A percentile compares a stretch with the other conserved stretches of the same genome.
Conservation (phyloP, 2,113 vertebrate species). For the Tupaia tana region DNA sequence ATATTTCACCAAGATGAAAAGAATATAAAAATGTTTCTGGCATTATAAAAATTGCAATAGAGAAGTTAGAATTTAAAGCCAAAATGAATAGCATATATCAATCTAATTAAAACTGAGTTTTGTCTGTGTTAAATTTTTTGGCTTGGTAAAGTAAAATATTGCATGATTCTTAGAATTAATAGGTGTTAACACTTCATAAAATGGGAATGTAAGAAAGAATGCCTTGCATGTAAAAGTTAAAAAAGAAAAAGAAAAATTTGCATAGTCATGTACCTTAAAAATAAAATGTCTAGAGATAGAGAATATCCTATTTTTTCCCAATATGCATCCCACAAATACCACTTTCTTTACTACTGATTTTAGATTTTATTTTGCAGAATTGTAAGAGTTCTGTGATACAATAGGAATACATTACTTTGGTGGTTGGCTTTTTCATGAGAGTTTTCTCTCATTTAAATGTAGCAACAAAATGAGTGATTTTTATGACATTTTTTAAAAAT, state of each 20-base stretch:
- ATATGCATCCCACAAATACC: neutral
- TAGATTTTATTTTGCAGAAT: neutral
- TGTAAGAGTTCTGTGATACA: neutral
- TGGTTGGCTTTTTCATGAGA: neutral
- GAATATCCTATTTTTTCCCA: neutral
- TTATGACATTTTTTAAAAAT: neutral
- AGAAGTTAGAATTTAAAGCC: neutral
- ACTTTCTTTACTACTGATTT: neutral
- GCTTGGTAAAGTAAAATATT: neutral
- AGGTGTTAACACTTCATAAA: slow-evolving; percentile 22
- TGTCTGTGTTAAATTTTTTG: neutral
- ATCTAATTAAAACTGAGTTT: neutral
- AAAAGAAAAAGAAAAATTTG: neutral
- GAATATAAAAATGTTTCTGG: neutral
- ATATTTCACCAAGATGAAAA: slow-evolving; percentile 32
- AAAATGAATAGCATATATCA: neutral
- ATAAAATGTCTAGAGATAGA: no score
- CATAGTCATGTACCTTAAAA: neutral
- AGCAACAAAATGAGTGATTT: neutral
- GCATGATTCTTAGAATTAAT: slow-evolving; percentile 31
- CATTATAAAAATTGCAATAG: neutral
- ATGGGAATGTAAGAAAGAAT: neutral
- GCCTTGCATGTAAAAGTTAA: neutral
- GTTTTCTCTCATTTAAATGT: neutral
- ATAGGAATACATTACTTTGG: neutral